Evolutionary conservation across 1,140 invertebrate species (phyloP).

Genomic region (Patella vulgata): DNA sequence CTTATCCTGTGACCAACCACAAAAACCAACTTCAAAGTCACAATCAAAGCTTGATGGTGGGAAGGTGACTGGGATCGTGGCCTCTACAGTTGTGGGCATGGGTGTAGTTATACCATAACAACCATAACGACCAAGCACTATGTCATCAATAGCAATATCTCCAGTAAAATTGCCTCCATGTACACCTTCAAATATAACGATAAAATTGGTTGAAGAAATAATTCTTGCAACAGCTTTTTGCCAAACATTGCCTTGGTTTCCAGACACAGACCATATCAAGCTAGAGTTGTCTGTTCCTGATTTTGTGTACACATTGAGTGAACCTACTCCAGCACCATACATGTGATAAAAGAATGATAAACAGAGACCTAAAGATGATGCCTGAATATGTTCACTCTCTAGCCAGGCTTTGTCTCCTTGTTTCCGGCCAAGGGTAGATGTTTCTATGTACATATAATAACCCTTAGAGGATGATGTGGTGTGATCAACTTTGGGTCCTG

Average conservation of each 20-base stretch:
- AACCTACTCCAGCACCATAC: constrained; percentile 53
- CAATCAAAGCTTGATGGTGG: constrained; percentile 53
- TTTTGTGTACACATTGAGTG: constrained; percentile 59
- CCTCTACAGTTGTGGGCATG: constrained; percentile 12
- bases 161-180: constrained; percentile 75
- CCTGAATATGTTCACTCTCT: constrained; percentile 44
- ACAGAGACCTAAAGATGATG: constrained; percentile 37
- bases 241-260: constrained; percentile 59
- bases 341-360: constrained; percentile 62
- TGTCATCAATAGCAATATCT: constrained; percentile 80
- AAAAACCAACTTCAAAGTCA: constrained; percentile 56
- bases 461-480: constrained; percentile 45
- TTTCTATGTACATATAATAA: constrained; percentile 55
- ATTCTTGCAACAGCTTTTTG: constrained; percentile 33
- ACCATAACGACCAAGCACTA: constrained; percentile 67
- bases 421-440: constrained; percentile 31
- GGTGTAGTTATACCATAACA: constrained; percentile 61
- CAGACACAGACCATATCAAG: constrained; percentile 41
- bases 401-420: constrained; percentile 52
- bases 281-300: constrained; percentile 48
- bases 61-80: constrained; percentile 36
- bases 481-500: constrained; percentile 64
- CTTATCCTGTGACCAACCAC: constrained; percentile 53
- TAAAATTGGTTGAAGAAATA: constrained; percentile 28
- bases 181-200: constrained; percentile 75